A percentile compares a stretch with the other conserved stretches of the same genome.
Evolutionary conservation across 2,797 vertebrate species (phyloP).

Genomic region (Phalanger gymnotis): DNA sequence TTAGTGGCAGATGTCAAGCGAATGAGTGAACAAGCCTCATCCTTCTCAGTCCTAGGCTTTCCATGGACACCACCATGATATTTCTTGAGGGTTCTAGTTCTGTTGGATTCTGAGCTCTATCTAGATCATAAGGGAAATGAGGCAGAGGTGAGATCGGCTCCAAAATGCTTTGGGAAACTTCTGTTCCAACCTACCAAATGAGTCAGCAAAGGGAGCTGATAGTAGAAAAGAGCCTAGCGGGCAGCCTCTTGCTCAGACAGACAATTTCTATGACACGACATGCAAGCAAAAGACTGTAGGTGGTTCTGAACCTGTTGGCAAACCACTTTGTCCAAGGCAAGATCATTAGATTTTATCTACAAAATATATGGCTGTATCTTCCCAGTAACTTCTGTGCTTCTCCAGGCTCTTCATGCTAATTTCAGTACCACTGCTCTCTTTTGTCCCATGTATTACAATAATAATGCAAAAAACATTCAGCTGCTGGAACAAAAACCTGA

Average conservation of each 20-base stretch:
- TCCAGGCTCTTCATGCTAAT: not conserved
- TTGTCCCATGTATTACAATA: conserved; percentile 29
- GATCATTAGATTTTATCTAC: not conserved
- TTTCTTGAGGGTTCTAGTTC: conserved; percentile 19
- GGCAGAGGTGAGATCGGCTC: conserved; percentile 16
- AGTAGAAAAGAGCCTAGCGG: not conserved
- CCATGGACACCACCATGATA: conserved; percentile 15
- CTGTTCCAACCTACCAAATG: conserved; percentile 16
- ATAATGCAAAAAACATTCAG: conserved; percentile 37
- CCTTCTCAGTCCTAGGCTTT: conserved; percentile 8
- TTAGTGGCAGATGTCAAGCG: conserved; percentile 31
- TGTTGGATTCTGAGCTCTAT: not conserved
- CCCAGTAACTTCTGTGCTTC: conserved; percentile 2
- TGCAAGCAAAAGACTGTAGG: not conserved
- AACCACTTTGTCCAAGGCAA: conserved; percentile 28
- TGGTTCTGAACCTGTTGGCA: conserved; percentile 46
- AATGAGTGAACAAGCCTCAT: conserved; percentile 31
- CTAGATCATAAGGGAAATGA: conserved; percentile 12
- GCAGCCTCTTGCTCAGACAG: not conserved
- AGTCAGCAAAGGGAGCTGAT: conserved; percentile 42
- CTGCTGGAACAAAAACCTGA: conserved; percentile 59
- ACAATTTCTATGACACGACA: conserved; percentile 22
- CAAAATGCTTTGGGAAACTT: conserved; percentile 47
- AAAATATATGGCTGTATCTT: not conserved
- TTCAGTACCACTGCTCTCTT: conserved; percentile 3